Evolutionary conservation across 2,797 vertebrate genomes (phyloP).

Genomic region (Etheostoma nigrum): DNA sequence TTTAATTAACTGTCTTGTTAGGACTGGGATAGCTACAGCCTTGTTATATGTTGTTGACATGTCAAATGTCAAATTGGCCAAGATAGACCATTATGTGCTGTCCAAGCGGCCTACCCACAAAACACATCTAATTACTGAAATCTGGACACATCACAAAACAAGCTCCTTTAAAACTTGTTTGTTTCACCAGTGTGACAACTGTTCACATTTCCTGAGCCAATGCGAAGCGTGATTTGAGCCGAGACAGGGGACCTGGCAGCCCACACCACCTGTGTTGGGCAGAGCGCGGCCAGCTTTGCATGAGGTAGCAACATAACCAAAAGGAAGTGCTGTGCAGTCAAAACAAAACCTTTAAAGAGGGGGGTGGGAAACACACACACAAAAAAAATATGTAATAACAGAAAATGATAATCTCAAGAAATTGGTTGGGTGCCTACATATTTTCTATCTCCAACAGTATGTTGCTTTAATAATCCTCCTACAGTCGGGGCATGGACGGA

Average conservation of each 20-base stretch:
- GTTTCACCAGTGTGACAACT: conserved; percentile 53
- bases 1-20: conserved; percentile 67
- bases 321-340: conserved; percentile 39
- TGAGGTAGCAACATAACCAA: conserved; percentile 34
- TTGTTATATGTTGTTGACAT: conserved; percentile 24
- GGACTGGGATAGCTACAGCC: conserved; percentile 14
- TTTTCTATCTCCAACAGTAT: conserved; percentile 43
- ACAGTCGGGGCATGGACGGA: conserved; percentile 18
- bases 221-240: conserved; percentile 34
- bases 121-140: conserved; percentile 51
- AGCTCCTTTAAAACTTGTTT: conserved; percentile 54
- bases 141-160: conserved; percentile 43
- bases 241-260: conserved; percentile 47
- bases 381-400: not conserved
- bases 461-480: conserved; percentile 59
- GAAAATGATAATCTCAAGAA: conserved; percentile 51
- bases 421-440: conserved; percentile 27
- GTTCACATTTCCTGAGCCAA: conserved; percentile 55
- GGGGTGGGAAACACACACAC: not conserved
- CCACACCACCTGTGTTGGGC: conserved; percentile 51
- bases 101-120: conserved; percentile 1
- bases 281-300: conserved; percentile 46
- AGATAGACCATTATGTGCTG: conserved; percentile 23
- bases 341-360: not conserved
- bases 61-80: conserved; percentile 45